Evolutionary conservation across 2,113 vertebrate genomes (phyloP), one percentile per base, ranked within the genome.

Genomic region (Glareola pratincola): DNA sequence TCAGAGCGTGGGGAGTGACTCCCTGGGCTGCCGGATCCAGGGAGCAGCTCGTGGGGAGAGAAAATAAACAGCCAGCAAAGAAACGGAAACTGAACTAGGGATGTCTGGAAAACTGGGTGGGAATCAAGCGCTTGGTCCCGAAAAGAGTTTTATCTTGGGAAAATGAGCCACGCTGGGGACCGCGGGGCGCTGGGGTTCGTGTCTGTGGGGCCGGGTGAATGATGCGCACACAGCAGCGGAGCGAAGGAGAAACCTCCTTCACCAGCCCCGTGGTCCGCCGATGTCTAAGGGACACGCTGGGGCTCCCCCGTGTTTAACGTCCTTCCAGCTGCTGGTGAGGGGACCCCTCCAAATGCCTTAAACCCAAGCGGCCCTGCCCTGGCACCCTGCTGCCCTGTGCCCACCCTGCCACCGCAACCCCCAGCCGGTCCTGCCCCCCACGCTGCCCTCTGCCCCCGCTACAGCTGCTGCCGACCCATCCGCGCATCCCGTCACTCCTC

Each of bases 201-300:
- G 30, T 16, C n/a, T 19, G 45, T 43, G 14, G 57, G 34, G 18
- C 8, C 29, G 22, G 53, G 1, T 8, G 32, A 17, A 27, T 12
- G 75, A 11, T 36, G 51, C 39, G 21, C 2, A 1, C 0, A 2
- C 32, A 39, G 73, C 34, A 12, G 20, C 1, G 5, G 45, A 23
- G 36, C 2, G 56, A 43, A 30, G 81, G 72, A 87, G 30, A 34
- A 16, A 6, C 7, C 3, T 62, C 43, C 53, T 17, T 21, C 77
- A 18, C 3, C 54, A 69, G 43, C 20, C 34, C 6, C 1, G 9
- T 2, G 3, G 14, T 22, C 11, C 17, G 9, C 6, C 1, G 0
- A 17, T 10, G 50, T 14, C 4, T 4, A 20, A 48, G 14, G 57
- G 14, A 20, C 14, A 10, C 30, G 14, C 32, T 10, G 34, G 34